Evolutionary conservation across 2,113 vertebrate species (phyloP).

Genomic region (Bos javanicus): DNA sequence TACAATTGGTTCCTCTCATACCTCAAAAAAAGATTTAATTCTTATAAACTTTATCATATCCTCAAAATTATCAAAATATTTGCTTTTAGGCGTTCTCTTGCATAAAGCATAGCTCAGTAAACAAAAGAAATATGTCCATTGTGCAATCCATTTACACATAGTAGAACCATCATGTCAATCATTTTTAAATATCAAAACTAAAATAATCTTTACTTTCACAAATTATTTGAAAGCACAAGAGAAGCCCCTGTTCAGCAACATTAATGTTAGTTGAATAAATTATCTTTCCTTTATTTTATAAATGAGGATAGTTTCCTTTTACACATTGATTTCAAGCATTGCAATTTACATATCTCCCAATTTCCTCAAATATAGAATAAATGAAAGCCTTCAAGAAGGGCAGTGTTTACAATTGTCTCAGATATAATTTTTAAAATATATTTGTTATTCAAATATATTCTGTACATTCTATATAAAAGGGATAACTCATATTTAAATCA

Average conservation of each 20-base stretch:
- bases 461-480: neutral
- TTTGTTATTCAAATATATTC: neutral
- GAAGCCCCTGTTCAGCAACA: neutral
- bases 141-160: neutral
- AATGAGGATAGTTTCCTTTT: neutral
- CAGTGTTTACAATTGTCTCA: neutral
- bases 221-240: conserved; percentile 18
- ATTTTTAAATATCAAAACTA: conserved; percentile 22
- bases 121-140: neutral
- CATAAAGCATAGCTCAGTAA: neutral
- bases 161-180: neutral
- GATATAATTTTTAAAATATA: neutral
- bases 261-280: neutral
- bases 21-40: conserved; percentile 2
- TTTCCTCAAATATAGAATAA: neutral
- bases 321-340: neutral
- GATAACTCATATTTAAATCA: neutral
- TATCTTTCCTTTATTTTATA: neutral
- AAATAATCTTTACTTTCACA: neutral
- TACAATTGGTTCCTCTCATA: neutral
- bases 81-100: neutral
- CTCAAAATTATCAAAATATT: neutral
- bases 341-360: neutral
- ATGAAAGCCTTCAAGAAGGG: neutral
- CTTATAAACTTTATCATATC: neutral